phyloP scores from a whole-genome alignment of 2,797 vertebrate genomes.

The Phoeniculus purpureus region DNA sequence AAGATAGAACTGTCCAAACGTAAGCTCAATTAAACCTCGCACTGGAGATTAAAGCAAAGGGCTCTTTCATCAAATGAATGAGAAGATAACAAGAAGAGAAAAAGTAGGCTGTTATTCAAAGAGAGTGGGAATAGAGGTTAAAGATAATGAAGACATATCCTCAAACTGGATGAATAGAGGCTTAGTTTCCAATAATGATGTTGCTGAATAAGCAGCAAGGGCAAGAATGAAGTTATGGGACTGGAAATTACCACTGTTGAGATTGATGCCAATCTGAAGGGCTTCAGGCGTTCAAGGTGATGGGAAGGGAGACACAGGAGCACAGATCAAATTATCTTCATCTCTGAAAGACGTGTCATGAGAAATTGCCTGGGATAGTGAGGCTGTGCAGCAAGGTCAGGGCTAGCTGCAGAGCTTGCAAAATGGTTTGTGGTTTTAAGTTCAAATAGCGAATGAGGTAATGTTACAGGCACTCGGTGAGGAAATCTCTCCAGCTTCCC shows the following conservation, averaged over 20 bases:
- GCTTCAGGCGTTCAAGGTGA: not conserved
- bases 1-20: conserved; percentile 54
- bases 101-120: conserved; percentile 40
- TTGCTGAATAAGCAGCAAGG: conserved; percentile 43
- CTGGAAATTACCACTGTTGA: conserved; percentile 38
- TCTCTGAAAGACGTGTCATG: not conserved
- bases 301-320: not conserved
- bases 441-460: conserved; percentile 2
- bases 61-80: conserved; percentile 54
- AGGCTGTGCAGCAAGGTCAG: not conserved
- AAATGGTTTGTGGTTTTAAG: not conserved
- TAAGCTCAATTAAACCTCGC: conserved; percentile 39
- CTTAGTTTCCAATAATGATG: conserved; percentile 62
- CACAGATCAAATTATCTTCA: not conserved
- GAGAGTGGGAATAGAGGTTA: conserved; percentile 43
- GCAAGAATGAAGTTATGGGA: conserved; percentile 36
- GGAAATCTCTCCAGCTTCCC: not conserved
- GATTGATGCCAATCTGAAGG: conserved; percentile 25
- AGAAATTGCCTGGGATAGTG: not conserved
- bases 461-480: not conserved
- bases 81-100: conserved; percentile 57
- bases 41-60: conserved; percentile 55
- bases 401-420: not conserved
- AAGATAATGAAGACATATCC: conserved; percentile 66
- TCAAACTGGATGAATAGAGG: conserved; percentile 56